Evolutionary conservation across 2,113 vertebrate genomes (phyloP).

Genomic region (Gymnobelideus leadbeateri): DNA sequence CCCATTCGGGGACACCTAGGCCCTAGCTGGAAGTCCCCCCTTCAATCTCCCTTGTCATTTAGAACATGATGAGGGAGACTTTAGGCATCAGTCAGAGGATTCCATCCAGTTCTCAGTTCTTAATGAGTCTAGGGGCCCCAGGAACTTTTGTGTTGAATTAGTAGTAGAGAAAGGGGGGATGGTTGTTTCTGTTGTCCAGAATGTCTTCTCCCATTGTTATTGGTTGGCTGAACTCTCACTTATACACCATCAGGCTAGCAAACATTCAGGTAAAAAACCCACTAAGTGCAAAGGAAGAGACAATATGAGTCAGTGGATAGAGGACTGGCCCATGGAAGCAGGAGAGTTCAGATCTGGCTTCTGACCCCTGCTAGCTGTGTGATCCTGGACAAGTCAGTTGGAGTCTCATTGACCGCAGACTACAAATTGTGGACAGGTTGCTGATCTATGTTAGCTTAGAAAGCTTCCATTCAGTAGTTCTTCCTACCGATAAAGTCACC

Average conservation of each 20-base stretch:
- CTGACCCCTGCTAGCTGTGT: neutral
- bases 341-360: neutral
- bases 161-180: neutral
- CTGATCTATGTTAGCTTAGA: neutral
- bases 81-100: neutral
- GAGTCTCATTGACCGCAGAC: neutral
- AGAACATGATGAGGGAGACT: too few species aligned
- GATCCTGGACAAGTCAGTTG: neutral
- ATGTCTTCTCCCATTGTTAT: neutral
- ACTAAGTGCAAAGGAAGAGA: neutral
- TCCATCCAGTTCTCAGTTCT: neutral
- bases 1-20: too few species aligned
- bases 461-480: neutral
- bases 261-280: neutral
- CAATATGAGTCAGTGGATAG: neutral
- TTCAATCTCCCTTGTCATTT: too few species aligned
- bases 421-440: neutral
- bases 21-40: too few species aligned
- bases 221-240: neutral
- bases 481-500: neutral
- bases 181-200: neutral
- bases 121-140: neutral
- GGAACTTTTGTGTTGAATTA: neutral
- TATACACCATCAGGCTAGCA: neutral
- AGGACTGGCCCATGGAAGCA: neutral